Percentiles rank a stretch among this genome's conserved stretches.
Conservation (phyloP, 2,888 invertebrate species). For the Clepsis dumicolana region DNA sequence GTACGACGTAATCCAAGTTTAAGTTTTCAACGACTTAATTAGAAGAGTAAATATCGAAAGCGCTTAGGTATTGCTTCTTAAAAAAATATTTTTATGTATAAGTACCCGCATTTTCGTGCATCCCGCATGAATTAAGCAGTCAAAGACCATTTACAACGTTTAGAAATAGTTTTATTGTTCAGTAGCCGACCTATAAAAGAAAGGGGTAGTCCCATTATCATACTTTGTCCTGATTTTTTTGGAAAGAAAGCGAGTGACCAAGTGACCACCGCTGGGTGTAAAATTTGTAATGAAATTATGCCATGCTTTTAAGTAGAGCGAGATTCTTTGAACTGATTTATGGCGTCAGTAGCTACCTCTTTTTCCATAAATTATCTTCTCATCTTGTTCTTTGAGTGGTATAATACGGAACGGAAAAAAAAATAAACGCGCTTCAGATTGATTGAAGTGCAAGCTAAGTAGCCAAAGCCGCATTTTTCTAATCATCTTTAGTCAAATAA, state of each 20-base stretch:
- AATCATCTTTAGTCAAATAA: neutral
- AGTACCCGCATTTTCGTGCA: constrained; percentile 38
- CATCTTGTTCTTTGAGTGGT: constrained; percentile 20
- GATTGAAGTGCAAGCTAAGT: neutral
- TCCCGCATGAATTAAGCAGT: constrained; percentile 49
- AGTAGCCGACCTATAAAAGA: constrained; percentile 72
- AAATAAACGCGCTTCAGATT: constrained; percentile 25
- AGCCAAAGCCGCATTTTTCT: constrained; percentile 12
- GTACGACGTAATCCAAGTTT: neutral
- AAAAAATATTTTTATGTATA: constrained; percentile 18
- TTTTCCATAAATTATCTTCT: constrained; percentile 14
- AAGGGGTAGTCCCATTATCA: constrained; percentile 63
- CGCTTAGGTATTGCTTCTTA: neutral
- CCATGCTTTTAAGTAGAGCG: constrained; percentile 33
- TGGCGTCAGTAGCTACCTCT: constrained; percentile 58
- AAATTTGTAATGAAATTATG: constrained; percentile 44
- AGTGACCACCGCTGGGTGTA: constrained; percentile 64
- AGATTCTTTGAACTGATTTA: constrained; percentile 64
- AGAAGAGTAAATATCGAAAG: neutral
- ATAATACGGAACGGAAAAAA: constrained; percentile 23
- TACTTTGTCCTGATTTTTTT: constrained; percentile 56
- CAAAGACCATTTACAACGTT: constrained; percentile 45
- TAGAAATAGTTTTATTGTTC: constrained; percentile 73
- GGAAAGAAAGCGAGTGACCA: constrained; percentile 54
- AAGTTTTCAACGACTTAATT: neutral